phyloP scores from a whole-genome alignment of 2,113 vertebrate species.

The Copsychus sechellarum region DNA sequence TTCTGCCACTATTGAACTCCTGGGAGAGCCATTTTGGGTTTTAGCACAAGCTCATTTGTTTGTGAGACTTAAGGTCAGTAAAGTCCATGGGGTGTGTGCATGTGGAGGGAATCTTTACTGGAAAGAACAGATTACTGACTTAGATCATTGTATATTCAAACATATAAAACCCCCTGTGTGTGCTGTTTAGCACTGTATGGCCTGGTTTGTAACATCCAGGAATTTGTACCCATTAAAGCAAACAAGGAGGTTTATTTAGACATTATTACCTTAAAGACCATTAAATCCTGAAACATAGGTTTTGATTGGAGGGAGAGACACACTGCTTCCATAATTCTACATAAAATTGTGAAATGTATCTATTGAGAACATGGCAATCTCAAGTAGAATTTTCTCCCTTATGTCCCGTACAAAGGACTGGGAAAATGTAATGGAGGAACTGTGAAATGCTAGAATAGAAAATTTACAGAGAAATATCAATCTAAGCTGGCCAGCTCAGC shows the following conservation, averaged over 20 bases:
- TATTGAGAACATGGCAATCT: not conserved
- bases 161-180: accelerated
- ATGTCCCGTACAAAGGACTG: not conserved
- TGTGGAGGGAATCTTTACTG: not conserved
- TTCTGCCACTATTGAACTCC: constrained; percentile 89
- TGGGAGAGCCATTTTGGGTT: constrained; percentile 92
- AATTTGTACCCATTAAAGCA: not conserved
- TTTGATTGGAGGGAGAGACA: not conserved
- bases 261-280: not conserved
- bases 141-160: not conserved
- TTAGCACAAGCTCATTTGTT: constrained; percentile 94
- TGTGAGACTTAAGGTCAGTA: constrained; percentile 87
- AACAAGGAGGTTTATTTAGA: not conserved
- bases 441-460: not conserved
- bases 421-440: not conserved
- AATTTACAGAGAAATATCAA: not conserved
- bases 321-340: accelerated
- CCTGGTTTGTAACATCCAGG: not conserved
- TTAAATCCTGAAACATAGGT: not conserved
- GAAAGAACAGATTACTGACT: not conserved
- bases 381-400: not conserved
- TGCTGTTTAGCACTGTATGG: not conserved
- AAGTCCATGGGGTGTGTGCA: not conserved
- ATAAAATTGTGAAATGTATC: not conserved
- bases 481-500: not conserved